phyloP scores from a whole-genome alignment of 2,113 vertebrate species.

The Atherinomorus stipes region DNA sequence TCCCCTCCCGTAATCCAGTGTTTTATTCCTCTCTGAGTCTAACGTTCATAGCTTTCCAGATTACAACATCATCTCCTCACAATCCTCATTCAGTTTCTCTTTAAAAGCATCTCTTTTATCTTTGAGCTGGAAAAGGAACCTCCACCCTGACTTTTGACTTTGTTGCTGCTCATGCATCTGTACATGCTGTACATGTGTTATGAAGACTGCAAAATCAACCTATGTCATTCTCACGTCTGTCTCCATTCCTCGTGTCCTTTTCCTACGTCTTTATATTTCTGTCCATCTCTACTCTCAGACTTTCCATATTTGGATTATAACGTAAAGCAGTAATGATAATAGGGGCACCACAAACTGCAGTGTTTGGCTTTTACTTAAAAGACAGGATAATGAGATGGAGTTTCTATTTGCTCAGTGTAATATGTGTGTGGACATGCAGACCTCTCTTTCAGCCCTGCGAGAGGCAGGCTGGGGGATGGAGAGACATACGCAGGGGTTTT shows the following conservation, averaged over 20 bases:
- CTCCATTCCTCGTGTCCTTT: background rate
- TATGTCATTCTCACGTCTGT: background rate
- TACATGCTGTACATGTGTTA: too few relatives aligned
- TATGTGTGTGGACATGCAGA: slow-evolving; percentile 78
- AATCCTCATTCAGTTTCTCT: too few relatives aligned
- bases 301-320: slow-evolving; percentile 73
- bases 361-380: slow-evolving; percentile 80
- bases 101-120: too few relatives aligned
- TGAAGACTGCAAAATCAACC: background rate
- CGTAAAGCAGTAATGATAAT: slow-evolving; percentile 72
- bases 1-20: too few relatives aligned
- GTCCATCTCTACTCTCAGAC: slow-evolving; percentile 44
- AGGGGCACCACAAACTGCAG: slow-evolving; percentile 73
- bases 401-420: slow-evolving; percentile 84
- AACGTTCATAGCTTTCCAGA: too few relatives aligned
- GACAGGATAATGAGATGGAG: slow-evolving; percentile 83
- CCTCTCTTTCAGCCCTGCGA: slow-evolving; percentile 35
- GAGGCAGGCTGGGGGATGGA: slow-evolving; percentile 10
- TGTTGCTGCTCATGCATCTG: too few relatives aligned
- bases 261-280: background rate
- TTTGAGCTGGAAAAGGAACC: too few relatives aligned
- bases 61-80: too few relatives aligned
- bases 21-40: slow-evolving; percentile 6
- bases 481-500: slow-evolving; percentile 1
- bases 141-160: too few relatives aligned